Evolutionary conservation across 2,888 invertebrate genomes (phyloP), one percentile per base, ranked within the genome.

Genomic region (Cephus rjabovi): DNA sequence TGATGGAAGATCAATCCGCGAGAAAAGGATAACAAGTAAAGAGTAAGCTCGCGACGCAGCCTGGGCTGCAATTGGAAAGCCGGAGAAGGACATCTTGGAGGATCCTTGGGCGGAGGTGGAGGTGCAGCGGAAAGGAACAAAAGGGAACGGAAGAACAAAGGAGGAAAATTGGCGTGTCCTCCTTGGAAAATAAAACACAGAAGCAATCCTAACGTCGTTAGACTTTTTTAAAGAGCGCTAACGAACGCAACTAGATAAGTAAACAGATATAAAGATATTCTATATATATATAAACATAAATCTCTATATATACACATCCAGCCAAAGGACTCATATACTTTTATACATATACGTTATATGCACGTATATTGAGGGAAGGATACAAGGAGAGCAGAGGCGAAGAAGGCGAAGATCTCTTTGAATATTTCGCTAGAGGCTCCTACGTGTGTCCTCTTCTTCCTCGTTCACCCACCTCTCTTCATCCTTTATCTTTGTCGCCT

Each of bases 11-110:
- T 40, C 40, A 6, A 15, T 40, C 15, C 6, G 40, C 40, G 40
- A 15, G 40, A 2, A 2, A 15, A 1, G 40, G 79, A 79, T 81
- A 79, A 71, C 2, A 71, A 76, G 77, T 76, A 75, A 73, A 74
- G 74, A 75, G 73, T 76, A 77, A 77, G 35, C 75, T 75, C 74
- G 56, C 40, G 15, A 15, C 37, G 15, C 40, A 6, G 15, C 15
- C 40, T 40, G 40, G 4, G 12, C 40, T 15, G 6, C 4, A 40
- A 15, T 15, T 15, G 40, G 6, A 40, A 15, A 15, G 40, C 15
- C 15, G 2, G 40, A 15, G 6, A 40, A 40, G 40, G 40, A 40
- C 40, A 2, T 40, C 40, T 15, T 6, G 15, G 1, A 15, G 40
- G 40, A 40, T 40, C 15, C 40, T 15, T 2, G 34, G 23, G 70